Evolutionary conservation across 2,797 vertebrate species (phyloP), one percentile per base, ranked within the genome.

Genomic region (Lutjanus campechanus): DNA sequence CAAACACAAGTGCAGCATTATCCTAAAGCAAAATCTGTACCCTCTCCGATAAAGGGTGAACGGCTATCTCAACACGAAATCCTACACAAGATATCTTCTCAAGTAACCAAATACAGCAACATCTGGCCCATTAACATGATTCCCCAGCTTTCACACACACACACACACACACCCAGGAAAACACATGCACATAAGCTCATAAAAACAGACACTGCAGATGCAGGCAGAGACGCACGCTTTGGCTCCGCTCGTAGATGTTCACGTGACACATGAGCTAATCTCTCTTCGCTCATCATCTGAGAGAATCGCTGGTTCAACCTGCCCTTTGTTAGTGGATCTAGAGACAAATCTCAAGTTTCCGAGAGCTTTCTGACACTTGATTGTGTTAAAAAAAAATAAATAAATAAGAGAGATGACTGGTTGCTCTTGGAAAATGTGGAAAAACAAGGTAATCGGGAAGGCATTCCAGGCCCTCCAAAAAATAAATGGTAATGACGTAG

Each of bases 91-190:
- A 68, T 61, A 76, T 51, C 69, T 64, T 82, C 75, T 86, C 58
- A 73, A 59, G 89, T 85, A 86, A 92, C 88, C 56, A 63, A 65
- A 79, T 85, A 77, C 72, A 56, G 49, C 69, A 70, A 77, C 84
- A 86, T 89, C 65, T 66, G 69, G 79, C 76, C 82, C 74, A 41
- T 82, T 84, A 77, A 87, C 46, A 73, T 46, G 61, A 79, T 65
- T 82, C 61, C 71, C 43, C 36, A 51, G 50, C 41, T 43, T 58
- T 58, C 66, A 69, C 60, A 58, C 29, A 36, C 29, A 29, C 29
- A 29, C 29, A 29, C 29, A 69, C 60, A 58, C 59, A 65, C 36
- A 19, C 62, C 49, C 65, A 46, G 63, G 55, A 50, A 50, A 72
- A 75, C 75, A 47, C 64, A 66, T 59, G 72, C 70, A 78, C 16